Evolutionary conservation across 2,888 invertebrate species (phyloP).

Genomic region (Dynastes tityus): DNA sequence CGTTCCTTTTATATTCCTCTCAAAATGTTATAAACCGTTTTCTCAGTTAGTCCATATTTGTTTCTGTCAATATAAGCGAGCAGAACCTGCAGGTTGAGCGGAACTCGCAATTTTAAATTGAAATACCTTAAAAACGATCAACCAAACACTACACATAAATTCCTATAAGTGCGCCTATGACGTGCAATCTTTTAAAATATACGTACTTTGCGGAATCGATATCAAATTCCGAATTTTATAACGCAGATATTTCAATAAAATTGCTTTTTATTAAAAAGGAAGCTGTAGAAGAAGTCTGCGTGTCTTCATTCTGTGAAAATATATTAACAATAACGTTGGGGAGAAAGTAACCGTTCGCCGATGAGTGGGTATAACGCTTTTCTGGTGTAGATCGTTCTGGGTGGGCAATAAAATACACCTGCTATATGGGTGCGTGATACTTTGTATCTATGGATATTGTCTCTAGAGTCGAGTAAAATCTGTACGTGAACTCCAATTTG

Average conservation of each 20-base stretch:
- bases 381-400: constrained; percentile 51
- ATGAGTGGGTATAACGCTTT: constrained; percentile 53
- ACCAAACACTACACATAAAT: background rate
- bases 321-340: constrained; percentile 49
- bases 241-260: constrained; percentile 41
- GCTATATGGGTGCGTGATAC: constrained; percentile 54
- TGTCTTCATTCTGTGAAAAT: constrained; percentile 41
- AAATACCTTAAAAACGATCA: too few species aligned
- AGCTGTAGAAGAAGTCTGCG: constrained; percentile 31
- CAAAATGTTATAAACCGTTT: too few species aligned
- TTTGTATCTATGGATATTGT: constrained; percentile 51
- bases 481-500: constrained; percentile 33
- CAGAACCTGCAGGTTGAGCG: background rate
- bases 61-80: too few species aligned
- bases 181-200: background rate
- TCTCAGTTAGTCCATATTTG: too few species aligned
- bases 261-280: constrained; percentile 38
- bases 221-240: constrained; percentile 36
- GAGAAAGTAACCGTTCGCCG: constrained; percentile 48
- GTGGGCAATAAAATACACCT: constrained; percentile 57
- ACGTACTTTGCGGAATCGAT: constrained; percentile 17
- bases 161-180: background rate
- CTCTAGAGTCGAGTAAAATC: constrained; percentile 47
- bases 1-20: too few species aligned
- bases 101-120: background rate